Base-by-base conservation (phyloP, 1,140 invertebrate species). In the Drosophila grimshawi region DNA sequence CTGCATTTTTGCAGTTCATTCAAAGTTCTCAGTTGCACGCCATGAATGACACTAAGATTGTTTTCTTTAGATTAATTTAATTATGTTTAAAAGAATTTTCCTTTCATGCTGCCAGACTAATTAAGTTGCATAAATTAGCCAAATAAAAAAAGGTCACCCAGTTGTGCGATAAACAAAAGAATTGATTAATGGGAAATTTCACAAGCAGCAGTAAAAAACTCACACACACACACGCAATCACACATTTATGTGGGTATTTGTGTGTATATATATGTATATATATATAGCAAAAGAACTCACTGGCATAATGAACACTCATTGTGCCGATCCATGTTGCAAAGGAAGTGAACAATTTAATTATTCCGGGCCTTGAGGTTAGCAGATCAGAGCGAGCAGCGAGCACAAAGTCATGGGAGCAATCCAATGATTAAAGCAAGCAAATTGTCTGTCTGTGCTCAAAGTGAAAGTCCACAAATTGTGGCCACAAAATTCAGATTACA, bases 271-370 rank as follows among this genome's bases (percentile, higher is more conserved):
- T 19, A 19, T 19, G 0, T 19, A 19, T 1, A 19, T 41, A 27
- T 32, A 46, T 75, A 48, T 71, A n/a, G 66, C 76, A 71, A 61
- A 60, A 72, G 73, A 83, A 73, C 43, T 76, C 78, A 73, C 43
- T 76, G 74, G 78, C 78, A 86, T 88, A 76, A 88, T 82, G 52
- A 64, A 79, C 76, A 69, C 82, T 72, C 82, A 86, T 86, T 86
- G 82, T 86, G 33, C 55, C 61, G 68, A 51, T 65, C 45, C 70
- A 62, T 43, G 43, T 3, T 10, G 27, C 60, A 78, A 77, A 88
- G 82, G 82, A 86, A 86, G 85, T 88, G 73, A 68, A 55, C 76
- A 88, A 86, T 86, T 86, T 83, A 86, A 88, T 86, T 83, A 80
- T 80, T 68, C 64, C 62, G 45, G 59, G 41, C 37, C 35, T 83